A percentile compares a stretch with the other conserved stretches of the same genome.
phyloP scores from a whole-genome alignment of 2,113 vertebrate species.

The Oncorhynchus mykiss region DNA sequence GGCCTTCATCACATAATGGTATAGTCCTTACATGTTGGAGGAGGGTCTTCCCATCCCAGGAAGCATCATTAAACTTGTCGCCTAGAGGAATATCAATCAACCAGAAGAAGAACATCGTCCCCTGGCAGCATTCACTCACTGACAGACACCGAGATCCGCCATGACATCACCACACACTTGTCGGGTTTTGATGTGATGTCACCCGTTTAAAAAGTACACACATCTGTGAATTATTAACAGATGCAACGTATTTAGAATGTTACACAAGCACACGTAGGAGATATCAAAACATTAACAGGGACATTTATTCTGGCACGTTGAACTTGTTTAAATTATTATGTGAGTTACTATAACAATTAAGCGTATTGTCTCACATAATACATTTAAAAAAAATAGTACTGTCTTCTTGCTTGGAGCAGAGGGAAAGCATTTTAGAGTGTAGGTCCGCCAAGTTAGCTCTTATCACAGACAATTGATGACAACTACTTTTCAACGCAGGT shows the following conservation, averaged over 20 bases:
- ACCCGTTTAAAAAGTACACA: no score
- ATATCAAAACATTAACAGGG: background rate
- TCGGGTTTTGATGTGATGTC: no score
- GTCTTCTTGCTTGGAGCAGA: background rate
- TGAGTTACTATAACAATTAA: background rate
- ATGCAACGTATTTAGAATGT: no score
- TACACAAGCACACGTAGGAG: background rate
- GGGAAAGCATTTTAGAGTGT: background rate
- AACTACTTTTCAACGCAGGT: conserved; percentile 64
- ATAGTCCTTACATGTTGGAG: conserved; percentile 48
- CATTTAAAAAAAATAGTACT: background rate
- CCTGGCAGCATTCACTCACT: conserved; percentile 43
- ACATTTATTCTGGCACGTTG: background rate
- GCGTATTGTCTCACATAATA: background rate
- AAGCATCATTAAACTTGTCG: conserved; percentile 47
- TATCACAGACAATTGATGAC: conserved; percentile 62
- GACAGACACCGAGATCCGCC: conserved; percentile 32
- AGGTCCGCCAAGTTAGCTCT: conserved; percentile 36
- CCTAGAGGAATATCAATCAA: conserved; percentile 58
- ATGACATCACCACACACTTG: conserved; percentile 44
- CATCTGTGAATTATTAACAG: no score
- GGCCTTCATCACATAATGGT: conserved; percentile 46
- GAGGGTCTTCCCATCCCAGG: conserved; percentile 50
- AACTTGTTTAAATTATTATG: background rate
- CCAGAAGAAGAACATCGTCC: conserved; percentile 25